Base-by-base conservation (phyloP, 2,797 vertebrate species). In the Phataginus tricuspis region DNA sequence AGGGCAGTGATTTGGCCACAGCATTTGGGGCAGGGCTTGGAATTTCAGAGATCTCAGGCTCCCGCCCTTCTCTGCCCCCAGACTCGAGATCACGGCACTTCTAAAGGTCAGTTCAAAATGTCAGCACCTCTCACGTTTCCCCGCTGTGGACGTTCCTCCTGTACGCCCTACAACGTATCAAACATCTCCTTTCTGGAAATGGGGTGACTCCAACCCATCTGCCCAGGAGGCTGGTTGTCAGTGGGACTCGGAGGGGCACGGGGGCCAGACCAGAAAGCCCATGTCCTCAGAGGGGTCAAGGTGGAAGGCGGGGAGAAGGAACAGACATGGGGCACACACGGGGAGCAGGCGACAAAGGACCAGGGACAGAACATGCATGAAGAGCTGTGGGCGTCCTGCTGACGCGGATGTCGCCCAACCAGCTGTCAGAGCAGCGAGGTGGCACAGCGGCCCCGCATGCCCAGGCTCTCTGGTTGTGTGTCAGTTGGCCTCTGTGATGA, bases 391-490 rank as follows among this genome's bases (percentile, higher is more conserved):
- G 57, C 27, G 31, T 95, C 98, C 97, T 97, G 96, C 68, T 91
- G 90, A 68, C 88, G 96, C 94, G 96, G 97, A 97, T 97, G 89
- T 96, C 79, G 78, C 98, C 95, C 98, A 96, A 96, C 98, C 96
- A 96, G 96, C 89, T 96, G 80, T 98, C 94, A 79, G 88, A 94
- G 93, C 97, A 88, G 94, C 63, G 94, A 92, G 92, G 93, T 91
- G 91, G 15, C 34, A 0, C 0, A 11, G 94, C 86, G 78, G 84
- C 74, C 88, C 92, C 95, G 98, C 98, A 98, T 98, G 99, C 99
- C 98, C 97, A 98, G 96, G 89, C 98, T 98, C 91, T 97, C 90
- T 88, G 97, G 97, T 98, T 98, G 98, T 79, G 97, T 98, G 98
- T 99, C 99, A 98, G 98, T 98, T 93, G 68, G 88, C 61, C 94